Conservation (phyloP, 2,888 invertebrate species). For the Chymomyza amoena region DNA sequence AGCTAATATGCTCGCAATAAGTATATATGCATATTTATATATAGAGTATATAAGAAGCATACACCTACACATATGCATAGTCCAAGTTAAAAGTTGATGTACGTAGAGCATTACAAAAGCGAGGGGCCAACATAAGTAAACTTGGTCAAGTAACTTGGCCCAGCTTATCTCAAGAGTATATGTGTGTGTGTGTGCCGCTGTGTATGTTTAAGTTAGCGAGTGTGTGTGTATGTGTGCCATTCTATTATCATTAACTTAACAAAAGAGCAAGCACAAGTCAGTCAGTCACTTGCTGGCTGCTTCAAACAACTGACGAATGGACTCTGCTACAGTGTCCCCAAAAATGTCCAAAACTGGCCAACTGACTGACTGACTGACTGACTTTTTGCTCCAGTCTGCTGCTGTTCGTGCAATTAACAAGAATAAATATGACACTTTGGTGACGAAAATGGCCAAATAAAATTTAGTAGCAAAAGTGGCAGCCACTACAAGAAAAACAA, state of each 20-base stretch:
- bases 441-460: slow-evolving; percentile 29
- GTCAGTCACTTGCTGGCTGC: slow-evolving; percentile 3
- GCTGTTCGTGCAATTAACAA: slow-evolving; percentile 32
- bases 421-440: slow-evolving; percentile 44
- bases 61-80: not conserved
- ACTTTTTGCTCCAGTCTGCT: not conserved
- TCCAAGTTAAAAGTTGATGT: not conserved
- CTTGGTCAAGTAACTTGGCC: slow-evolving; percentile 1
- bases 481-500: slow-evolving; percentile 7
- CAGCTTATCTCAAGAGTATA: not conserved
- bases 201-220: not conserved
- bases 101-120: not conserved
- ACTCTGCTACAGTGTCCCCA: no score
- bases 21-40: not conserved
- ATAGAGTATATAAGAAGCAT: no score
- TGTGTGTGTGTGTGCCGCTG: not conserved
- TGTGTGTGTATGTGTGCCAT: slow-evolving; percentile 11
- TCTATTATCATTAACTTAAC: slow-evolving; percentile 26
- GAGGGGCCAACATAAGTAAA: not conserved
- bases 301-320: not conserved
- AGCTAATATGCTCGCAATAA: not conserved
- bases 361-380: not conserved
- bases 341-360: not conserved
- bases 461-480: slow-evolving; percentile 8
- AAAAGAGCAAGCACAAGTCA: slow-evolving; percentile 18